Evolutionary conservation across 92 coral and sea anemone species (phyloP), one percentile per base, ranked within the genome.

Genomic region (Nematostella vectensis): DNA sequence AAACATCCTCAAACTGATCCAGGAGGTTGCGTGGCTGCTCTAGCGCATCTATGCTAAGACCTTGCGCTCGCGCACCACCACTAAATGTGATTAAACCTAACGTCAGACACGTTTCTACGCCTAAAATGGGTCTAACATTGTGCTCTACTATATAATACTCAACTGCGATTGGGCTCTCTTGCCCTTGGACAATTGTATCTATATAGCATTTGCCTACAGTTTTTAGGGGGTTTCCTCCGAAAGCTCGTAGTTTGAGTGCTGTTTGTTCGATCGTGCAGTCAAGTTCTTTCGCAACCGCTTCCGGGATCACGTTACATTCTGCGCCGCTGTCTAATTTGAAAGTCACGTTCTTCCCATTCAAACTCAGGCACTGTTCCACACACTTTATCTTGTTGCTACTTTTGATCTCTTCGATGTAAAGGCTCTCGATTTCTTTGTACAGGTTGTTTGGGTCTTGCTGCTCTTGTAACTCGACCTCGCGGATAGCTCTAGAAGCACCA

Each of bases 141-240:
- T 62, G 70, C 31, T 54, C 31, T 50, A 71, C 31, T 25, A 71
- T 67, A 71, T 71, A 62, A 58, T 62, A 71, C 42, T 62, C 64
- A 6, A 62, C 26, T 50, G 37, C 45, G 38, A 54, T 55, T 17
- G 64, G 52, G 47, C 27, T 16, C 26, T 52, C 56, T 18, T 17
- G 25, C 16, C n/a, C 31, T 22, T 64, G 38, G 29, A 54, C 62
- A 27, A 9, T 42, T 25, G 69, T 61, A 22, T 40, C 42, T 13
- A 61, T 44, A 51, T 45, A 9, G 36, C 62, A 52, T 70, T 61
- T 60, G 16, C 74, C 74, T 25, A 68, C 56, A 44, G 57, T 53
- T 18, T 64, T 47, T 31, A 64, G 33, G 45, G 62, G 57, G 44
- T 54, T 61, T 18, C 58, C 74, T 38, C 74, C 74, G 36, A 68